These are phyloP conservation scores for Diloba caeruleocephala DNA, from an alignment of 2,888 invertebrate species.

Conservation along the genomic window DNA sequence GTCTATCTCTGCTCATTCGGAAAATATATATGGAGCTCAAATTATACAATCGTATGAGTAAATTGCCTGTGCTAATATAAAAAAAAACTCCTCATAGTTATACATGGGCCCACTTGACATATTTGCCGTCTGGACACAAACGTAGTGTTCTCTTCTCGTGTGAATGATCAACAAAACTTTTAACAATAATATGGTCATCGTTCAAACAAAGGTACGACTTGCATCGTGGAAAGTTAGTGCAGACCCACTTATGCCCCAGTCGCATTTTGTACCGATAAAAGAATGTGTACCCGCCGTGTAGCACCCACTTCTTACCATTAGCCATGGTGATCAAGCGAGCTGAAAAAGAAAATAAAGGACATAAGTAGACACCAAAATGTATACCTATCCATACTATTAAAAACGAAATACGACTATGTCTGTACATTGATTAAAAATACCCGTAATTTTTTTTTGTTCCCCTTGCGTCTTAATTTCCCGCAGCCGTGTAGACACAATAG, in stretches of 20 bases:
- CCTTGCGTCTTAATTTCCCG: too few relatives aligned
- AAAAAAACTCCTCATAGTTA: too few relatives aligned
- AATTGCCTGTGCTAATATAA: too few relatives aligned
- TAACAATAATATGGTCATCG: constrained; percentile 52
- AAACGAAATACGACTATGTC: too few relatives aligned
- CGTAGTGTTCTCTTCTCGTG: constrained; percentile 56
- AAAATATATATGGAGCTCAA: too few relatives aligned
- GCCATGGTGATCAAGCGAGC: constrained; percentile 65
- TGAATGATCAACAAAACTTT: constrained; percentile 46
- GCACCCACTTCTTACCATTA: constrained; percentile 61
- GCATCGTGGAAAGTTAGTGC: constrained; percentile 71
- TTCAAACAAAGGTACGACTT: constrained; percentile 66
- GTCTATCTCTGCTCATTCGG: too few relatives aligned
- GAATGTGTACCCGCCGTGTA: constrained; percentile 67
- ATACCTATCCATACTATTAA: too few relatives aligned
- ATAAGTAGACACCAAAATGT: too few relatives aligned
- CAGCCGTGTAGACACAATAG: too few relatives aligned
- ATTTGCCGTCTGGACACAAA: constrained; percentile 58
- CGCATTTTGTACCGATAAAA: constrained; percentile 67
- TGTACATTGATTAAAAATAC: too few relatives aligned
- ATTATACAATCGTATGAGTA: too few relatives aligned
- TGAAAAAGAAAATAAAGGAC: constrained; percentile 43
- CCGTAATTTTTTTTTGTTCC: too few relatives aligned
- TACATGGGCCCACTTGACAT: constrained; percentile 22
- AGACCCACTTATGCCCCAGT: constrained; percentile 70